Evolutionary conservation across 2,113 vertebrate species (phyloP).

Genomic region (Callopanchax toddi): DNA sequence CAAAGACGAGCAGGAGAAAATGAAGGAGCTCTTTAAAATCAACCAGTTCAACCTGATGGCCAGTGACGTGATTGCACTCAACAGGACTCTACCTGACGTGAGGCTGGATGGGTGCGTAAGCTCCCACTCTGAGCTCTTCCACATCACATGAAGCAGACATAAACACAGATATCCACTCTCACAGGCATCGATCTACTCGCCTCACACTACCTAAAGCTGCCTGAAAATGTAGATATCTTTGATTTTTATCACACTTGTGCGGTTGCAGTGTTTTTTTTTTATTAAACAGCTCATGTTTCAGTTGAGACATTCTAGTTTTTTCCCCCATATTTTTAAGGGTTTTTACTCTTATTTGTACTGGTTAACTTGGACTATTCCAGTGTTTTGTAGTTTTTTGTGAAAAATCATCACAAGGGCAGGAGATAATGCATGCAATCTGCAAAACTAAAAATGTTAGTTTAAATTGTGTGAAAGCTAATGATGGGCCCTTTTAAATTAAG

Average conservation of each 20-base stretch:
- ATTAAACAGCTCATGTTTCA: background rate
- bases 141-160: conserved; percentile 8
- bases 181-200: background rate
- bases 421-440: too few relatives aligned
- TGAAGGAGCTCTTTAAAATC: conserved; percentile 99
- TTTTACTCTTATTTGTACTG: background rate
- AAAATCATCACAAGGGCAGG: too few relatives aligned
- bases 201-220: background rate
- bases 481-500: too few relatives aligned
- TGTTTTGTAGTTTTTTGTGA: background rate
- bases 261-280: too few relatives aligned
- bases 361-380: too few relatives aligned
- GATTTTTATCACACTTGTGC: background rate
- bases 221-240: conserved; percentile 1
- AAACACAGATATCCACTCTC: background rate
- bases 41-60: conserved; percentile 99
- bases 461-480: background rate
- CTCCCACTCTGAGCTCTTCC: background rate
- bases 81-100: conserved; percentile 95
- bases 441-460: too few relatives aligned
- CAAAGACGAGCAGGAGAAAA: conserved; percentile 94
- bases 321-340: background rate
- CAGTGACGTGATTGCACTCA: conserved; percentile 96
- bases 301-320: conserved; percentile 1
- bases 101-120: conserved; percentile 91